Conservation (phyloP, 1,140 invertebrate genomes). For the Psix sp. region DNA sequence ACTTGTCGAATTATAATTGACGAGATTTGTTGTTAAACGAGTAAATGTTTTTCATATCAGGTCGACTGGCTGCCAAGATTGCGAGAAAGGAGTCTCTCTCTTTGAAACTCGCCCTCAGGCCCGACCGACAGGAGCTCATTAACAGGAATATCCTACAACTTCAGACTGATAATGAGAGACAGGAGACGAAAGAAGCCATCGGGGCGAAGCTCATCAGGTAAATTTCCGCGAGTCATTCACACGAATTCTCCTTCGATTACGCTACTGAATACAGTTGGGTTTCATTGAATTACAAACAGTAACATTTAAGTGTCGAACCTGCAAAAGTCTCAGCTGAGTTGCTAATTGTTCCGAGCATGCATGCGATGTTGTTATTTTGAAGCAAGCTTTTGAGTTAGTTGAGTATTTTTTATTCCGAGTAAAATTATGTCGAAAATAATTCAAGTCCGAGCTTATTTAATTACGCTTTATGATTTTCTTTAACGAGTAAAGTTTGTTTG, state of each 20-base stretch:
- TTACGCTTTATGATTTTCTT: no score
- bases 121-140: constrained; percentile 95
- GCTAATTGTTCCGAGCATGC: no score
- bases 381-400: no score
- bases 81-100: constrained; percentile 97
- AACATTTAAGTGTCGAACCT: no score
- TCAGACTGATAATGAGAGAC: constrained; percentile 94
- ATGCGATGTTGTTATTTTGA: no score
- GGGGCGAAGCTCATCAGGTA: constrained; percentile 94
- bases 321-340: no score
- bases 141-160: constrained; percentile 97
- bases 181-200: constrained; percentile 95
- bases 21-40: constrained; percentile 17
- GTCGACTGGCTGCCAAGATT: constrained; percentile 90
- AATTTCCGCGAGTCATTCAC: no score
- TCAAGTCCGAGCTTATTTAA: no score
- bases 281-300: neutral
- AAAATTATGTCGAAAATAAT: no score
- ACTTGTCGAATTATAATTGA: neutral
- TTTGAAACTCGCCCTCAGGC: constrained; percentile 92
- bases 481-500: no score
- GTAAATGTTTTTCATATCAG: constrained; percentile 61
- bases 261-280: neutral
- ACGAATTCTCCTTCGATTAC: neutral
- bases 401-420: no score